Base-by-base conservation (phyloP, 2,113 vertebrate genomes). In the Alouatta palliata region DNA sequence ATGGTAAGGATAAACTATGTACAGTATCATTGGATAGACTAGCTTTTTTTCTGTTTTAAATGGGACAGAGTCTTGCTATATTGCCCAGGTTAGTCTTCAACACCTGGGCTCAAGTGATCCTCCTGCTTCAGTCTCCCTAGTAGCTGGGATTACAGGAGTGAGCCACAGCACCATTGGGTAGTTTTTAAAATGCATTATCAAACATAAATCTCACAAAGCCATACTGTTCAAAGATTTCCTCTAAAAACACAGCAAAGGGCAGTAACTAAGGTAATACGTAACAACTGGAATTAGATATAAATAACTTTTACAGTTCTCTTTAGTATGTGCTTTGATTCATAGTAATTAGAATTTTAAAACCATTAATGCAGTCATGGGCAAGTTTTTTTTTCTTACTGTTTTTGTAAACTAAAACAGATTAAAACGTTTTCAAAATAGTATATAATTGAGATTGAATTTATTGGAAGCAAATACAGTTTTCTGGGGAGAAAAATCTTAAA, bases 381-480 rank as follows among this genome's bases (percentile, higher is more conserved):
- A 85, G 19, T 54, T 49, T 43, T 87, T 92, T 93, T 92, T 88
- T 81, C 37, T 75, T 64, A 40, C 23, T 82, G 16, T 80, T 91
- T 89, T 94, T 58, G 8, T 64, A 30, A 71, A 58, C 35, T 75
- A 23, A 64, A 95, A 73, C 16, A 76, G 40, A 88, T 91, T 52
- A 96, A 92, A 81, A 43, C 5, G 7, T 61, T 87, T 96, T 40
- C 71, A 93, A 95, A 91, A 49, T 43, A 77, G 4, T 84, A 37
- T 30, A 27, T 92, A 61, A 91, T 87, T 86, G 79, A 77, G 9
- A 43, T 86, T 83, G 79, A 91, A 90, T 94, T 96, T 87, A 58
- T 82, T 96, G 75, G 77, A 90, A 92, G 84, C 30, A 76, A 45
- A 47, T 87, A 40, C 32, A 61, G 6, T 89, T 96, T 97, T 97